A percentile compares a stretch with the other conserved stretches of the same genome.
Conservation (phyloP, 2,113 vertebrate genomes). For the Malurus melanocephalus region DNA sequence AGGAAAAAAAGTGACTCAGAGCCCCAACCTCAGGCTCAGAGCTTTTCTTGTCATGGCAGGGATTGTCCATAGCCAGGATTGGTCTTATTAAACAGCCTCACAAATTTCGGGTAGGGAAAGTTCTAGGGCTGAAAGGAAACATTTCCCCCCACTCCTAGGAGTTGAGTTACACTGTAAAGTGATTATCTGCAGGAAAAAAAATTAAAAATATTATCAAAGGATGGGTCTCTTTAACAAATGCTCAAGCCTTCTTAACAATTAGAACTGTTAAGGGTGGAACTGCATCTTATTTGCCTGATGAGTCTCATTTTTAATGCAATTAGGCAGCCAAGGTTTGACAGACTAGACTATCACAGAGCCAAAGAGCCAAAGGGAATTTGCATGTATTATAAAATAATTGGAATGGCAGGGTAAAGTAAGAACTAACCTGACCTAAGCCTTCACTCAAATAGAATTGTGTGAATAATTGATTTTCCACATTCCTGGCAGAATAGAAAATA, state of each 20-base stretch:
- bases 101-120: neutral
- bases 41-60: neutral
- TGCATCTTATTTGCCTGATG: conserved; percentile 33
- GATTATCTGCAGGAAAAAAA: neutral
- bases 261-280: neutral
- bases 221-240: neutral
- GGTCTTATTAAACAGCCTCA: neutral
- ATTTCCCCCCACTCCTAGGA: neutral
- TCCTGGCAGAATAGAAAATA: neutral
- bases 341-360: conserved; percentile 23
- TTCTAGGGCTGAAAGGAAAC: neutral
- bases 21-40: neutral
- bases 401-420: conserved; percentile 17
- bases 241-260: neutral
- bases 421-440: conserved; percentile 44
- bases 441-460: conserved; percentile 24
- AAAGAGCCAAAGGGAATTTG: conserved; percentile 57
- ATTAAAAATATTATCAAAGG: neutral
- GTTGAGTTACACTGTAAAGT: neutral
- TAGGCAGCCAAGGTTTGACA: conserved; percentile 55
- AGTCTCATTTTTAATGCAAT: conserved; percentile 54
- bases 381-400: conserved; percentile 62
- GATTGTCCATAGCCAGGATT: neutral
- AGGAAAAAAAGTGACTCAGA: conserved; percentile 41
- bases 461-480: conserved; percentile 53